Evolutionary conservation across 2,888 invertebrate species (phyloP), one percentile per base, ranked within the genome.

Genomic region (Temnothorax unifasciatus): DNA sequence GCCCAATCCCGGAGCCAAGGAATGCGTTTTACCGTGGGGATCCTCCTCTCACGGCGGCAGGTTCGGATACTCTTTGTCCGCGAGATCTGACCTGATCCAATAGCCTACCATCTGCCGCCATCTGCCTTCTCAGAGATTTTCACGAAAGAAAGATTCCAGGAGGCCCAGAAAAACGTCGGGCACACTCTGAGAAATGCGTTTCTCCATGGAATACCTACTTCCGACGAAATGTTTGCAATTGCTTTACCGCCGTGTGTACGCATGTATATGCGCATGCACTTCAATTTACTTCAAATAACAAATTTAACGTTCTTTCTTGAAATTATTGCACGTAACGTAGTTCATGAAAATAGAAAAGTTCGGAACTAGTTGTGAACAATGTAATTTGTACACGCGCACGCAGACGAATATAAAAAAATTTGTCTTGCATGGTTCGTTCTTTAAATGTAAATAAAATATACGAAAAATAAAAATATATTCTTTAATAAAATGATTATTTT

Each of bases 31-130:
- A 57, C 38, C n/a, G 61, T 59, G 71, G 11, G 66, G 61, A 64
- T 38, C 21, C 57, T 59, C 38, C 57, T 41, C 34, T 50, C 63
- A 57, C 29, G 21, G 29, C 47, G 29, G 71, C 50, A 75, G 68
- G 57, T 64, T 79, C 59, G 25, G 57, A 34, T 52, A 8, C 47
- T 61, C 73, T 85, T 85, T 85, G 84, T 71, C 76, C 69, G 29
- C n/a, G 61, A 69, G 79, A 71, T 88, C 74, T 81, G 74, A 82
- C 86, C 84, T 75, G 86, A 71, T 81, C 44, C 71, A 66, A 57
- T 71, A 82, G 84, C 47, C 44, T 21, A 59, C 68, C 61, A 69
- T 77, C 87, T 54, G 64, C 71, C 66, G 66, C 74, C 84, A 84
- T 89, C 87, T 83, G 84, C 63, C 54, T 44, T 44, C 5, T n/a